Evolutionary conservation across 2,797 vertebrate species (phyloP).

Genomic region (Aplochiton taeniatus): DNA sequence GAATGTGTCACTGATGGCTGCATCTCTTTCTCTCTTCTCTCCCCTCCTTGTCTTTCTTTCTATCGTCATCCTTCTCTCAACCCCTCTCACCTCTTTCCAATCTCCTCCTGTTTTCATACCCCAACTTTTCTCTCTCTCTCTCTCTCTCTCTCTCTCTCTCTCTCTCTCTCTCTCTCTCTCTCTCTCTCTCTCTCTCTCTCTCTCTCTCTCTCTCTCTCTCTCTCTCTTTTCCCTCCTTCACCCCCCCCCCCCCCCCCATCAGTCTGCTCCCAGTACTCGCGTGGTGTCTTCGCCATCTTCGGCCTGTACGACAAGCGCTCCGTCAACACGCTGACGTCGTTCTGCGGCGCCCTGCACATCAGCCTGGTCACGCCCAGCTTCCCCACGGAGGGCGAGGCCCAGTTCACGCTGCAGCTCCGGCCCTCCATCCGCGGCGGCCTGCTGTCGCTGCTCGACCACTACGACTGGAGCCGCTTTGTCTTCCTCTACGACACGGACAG

Average conservation of each 20-base stretch:
- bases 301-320: slow-evolving; percentile 99
- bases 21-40: neutral
- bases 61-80: too few relatives aligned
- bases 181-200: too few relatives aligned
- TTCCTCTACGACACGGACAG: slow-evolving; percentile 98
- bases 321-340: slow-evolving; percentile 97
- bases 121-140: neutral
- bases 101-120: neutral
- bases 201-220: neutral
- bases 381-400: slow-evolving; percentile 94
- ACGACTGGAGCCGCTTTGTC: slow-evolving; percentile 96
- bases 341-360: slow-evolving; percentile 98
- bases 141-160: neutral
- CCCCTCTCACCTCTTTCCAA: neutral
- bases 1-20: neutral
- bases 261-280: slow-evolving; percentile 91
- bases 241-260: slow-evolving; percentile 17
- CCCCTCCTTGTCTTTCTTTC: neutral
- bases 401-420: slow-evolving; percentile 95
- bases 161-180: neutral
- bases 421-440: slow-evolving; percentile 93
- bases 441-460: slow-evolving; percentile 93
- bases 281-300: slow-evolving; percentile 98
- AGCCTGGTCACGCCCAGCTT: slow-evolving; percentile 98
- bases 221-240: neutral